Conservation (phyloP, 2,888 invertebrate species). For the Ectemnius cavifrons region DNA sequence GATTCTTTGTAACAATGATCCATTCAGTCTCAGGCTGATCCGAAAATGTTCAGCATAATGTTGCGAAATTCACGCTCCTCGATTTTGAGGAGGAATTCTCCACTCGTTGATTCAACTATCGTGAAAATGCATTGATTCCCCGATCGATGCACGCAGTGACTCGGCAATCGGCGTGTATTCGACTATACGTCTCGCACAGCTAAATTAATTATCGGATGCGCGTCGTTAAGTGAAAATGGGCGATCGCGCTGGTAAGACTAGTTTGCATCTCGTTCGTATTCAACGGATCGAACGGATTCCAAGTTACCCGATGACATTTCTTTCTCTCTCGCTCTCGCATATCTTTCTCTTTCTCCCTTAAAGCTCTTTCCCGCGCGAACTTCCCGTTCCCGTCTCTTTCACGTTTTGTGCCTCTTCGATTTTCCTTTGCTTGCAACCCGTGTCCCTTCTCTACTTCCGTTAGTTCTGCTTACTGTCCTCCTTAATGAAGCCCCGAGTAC, state of each 20-base stretch:
- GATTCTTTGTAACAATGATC: no score
- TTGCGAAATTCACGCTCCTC: no score
- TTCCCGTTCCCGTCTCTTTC: neutral
- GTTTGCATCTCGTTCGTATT: slow-evolving; percentile 42
- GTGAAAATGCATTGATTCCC: no score
- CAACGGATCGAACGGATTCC: slow-evolving; percentile 38
- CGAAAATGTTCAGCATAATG: no score
- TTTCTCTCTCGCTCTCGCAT: slow-evolving; percentile 16
- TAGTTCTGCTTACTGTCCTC: slow-evolving; percentile 50
- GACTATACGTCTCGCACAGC: neutral
- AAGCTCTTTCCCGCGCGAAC: no score
- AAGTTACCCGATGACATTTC: slow-evolving; percentile 25
- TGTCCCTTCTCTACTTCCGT: slow-evolving; percentile 24
- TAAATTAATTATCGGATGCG: slow-evolving; percentile 28
- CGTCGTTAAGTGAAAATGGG: slow-evolving; percentile 31
- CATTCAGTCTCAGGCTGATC: no score
- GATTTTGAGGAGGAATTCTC: neutral
- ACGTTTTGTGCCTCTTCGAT: neutral
- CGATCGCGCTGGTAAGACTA: slow-evolving; percentile 27
- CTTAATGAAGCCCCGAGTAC: slow-evolving; percentile 48
- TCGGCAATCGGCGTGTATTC: neutral
- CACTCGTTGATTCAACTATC: neutral
- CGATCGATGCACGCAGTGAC: no score
- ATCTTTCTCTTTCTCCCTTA: neutral
- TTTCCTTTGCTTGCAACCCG: no score